Conservation (phyloP, 2,797 vertebrate genomes). For the Myotis pilosus region DNA sequence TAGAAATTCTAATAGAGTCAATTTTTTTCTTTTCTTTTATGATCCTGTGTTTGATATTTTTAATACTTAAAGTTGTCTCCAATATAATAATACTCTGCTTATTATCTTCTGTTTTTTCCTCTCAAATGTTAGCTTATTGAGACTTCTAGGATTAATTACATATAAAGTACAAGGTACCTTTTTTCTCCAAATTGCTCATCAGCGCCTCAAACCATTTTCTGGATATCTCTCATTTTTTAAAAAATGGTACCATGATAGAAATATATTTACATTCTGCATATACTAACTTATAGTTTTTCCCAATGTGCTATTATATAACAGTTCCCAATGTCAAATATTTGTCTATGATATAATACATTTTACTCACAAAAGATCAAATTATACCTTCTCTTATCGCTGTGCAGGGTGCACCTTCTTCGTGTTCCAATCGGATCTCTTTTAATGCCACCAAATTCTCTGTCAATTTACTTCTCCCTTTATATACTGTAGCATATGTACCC, state of each 20-base stretch:
- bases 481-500: conserved; percentile 99
- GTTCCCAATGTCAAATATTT: conserved; percentile 25
- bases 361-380: background rate
- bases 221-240: background rate
- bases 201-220: conserved; percentile 44
- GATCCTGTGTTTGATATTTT: conserved; percentile 17
- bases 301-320: background rate
- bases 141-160: background rate
- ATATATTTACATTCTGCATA: background rate
- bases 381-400: conserved; percentile 98
- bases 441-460: conserved; percentile 98
- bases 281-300: background rate
- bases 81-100: background rate
- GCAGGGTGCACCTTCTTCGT: conserved; percentile 97
- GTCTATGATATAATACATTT: background rate
- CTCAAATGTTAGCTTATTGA: conserved; percentile 6
- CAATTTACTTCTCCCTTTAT: conserved; percentile 98
- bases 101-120: background rate
- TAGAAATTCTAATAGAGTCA: background rate
- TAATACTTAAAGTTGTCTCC: background rate
- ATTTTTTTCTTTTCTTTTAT: background rate
- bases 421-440: conserved; percentile 98
- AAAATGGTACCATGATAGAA: background rate
- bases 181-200: background rate
- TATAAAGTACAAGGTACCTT: background rate